A percentile compares a stretch with the other conserved stretches of the same genome.
Evolutionary conservation across 1,140 invertebrate species (phyloP).

Genomic region (Pemphigus obesinymphae): DNA sequence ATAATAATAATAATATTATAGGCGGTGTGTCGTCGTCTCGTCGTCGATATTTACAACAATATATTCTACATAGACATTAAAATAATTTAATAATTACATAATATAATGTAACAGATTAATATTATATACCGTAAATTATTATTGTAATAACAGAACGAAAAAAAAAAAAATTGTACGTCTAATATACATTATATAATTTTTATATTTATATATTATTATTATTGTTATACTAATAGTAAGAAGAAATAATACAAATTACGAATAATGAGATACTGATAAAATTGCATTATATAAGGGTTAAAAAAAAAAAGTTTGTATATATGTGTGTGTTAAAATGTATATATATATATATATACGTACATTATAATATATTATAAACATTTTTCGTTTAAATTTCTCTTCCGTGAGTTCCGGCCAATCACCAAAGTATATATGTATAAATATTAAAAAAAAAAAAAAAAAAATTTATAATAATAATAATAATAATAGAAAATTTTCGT

Average conservation of each 20-base stretch:
- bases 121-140: neutral
- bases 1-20: no score
- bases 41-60: neutral
- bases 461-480: neutral
- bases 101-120: neutral
- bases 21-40: neutral
- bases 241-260: conserved; percentile 37
- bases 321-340: neutral
- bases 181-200: neutral
- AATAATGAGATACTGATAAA: conserved; percentile 40
- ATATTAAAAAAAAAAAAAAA: neutral
- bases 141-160: neutral
- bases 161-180: conserved; percentile 19
- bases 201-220: neutral
- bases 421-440: conserved; percentile 27
- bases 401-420: conserved; percentile 15
- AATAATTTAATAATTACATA: conserved; percentile 14
- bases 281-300: conserved; percentile 34
- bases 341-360: neutral
- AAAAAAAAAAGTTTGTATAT: neutral
- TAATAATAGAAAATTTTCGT: neutral
- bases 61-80: conserved; percentile 6
- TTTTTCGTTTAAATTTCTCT: neutral
- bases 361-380: neutral
- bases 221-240: conserved; percentile 30